Conservation (phyloP, 2,797 vertebrate genomes). For the Takifugu rubripes region DNA sequence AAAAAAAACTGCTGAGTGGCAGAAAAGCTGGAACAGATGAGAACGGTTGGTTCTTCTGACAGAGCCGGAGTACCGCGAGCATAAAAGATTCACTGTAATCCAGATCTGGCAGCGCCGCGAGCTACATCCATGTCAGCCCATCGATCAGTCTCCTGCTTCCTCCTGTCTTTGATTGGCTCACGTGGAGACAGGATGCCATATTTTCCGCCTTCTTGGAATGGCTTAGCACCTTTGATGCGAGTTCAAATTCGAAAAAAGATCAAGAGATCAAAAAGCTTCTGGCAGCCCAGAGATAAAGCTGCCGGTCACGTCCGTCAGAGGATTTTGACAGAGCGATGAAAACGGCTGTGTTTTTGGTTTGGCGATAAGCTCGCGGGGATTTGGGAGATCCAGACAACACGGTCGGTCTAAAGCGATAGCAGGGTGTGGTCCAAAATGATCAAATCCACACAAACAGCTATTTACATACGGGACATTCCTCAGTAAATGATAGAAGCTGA, state of each 20-base stretch:
- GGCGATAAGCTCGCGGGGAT: conserved; percentile 35
- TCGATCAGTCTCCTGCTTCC: conserved; percentile 41
- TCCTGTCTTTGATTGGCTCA: conserved; percentile 51
- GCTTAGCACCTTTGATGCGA: conserved; percentile 56
- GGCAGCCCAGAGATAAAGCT: conserved; percentile 40
- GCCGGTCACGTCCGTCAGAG: conserved; percentile 43
- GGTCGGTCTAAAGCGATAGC: conserved; percentile 11
- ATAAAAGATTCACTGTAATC: background rate
- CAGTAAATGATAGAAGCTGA: conserved; percentile 34
- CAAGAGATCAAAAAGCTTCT: conserved; percentile 51
- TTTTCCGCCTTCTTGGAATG: conserved; percentile 41
- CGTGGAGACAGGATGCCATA: conserved; percentile 41
- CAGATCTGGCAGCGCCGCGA: conserved; percentile 20
- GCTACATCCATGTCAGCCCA: conserved; percentile 19
- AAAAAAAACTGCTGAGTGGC: conserved; percentile 12
- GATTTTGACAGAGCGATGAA: conserved; percentile 34
- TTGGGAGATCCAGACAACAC: conserved; percentile 17
- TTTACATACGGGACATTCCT: conserved; percentile 46
- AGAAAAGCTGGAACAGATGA: conserved; percentile 8
- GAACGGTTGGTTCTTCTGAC: conserved; percentile 8
- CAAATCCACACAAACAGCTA: conserved; percentile 37
- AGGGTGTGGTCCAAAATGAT: conserved; percentile 42
- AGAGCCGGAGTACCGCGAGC: conserved; percentile 7
- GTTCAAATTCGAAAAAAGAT: conserved; percentile 59
- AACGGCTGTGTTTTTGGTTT: conserved; percentile 11